These are phyloP conservation scores for Puffinus mauretanicus DNA, from an alignment of 2,113 vertebrate genomes.

Conservation along the genomic window DNA sequence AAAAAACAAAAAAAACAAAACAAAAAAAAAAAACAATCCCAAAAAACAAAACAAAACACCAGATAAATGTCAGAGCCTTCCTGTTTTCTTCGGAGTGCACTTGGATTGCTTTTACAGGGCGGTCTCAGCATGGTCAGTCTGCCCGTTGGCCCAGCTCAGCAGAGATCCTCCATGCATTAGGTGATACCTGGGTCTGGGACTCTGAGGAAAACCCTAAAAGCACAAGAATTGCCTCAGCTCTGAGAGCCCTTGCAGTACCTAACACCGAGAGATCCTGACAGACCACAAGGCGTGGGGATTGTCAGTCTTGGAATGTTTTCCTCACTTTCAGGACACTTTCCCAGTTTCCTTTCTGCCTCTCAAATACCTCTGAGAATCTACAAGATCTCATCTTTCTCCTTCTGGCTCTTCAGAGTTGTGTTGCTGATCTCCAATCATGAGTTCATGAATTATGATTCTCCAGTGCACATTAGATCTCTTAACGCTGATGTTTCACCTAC, in stretches of 20 bases:
- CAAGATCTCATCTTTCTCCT: background rate
- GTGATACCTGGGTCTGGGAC: background rate
- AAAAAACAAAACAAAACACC: background rate
- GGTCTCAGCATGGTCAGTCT: background rate
- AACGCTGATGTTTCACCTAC: background rate
- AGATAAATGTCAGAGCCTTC: background rate
- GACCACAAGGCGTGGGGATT: too few species aligned
- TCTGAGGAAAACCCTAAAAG: background rate
- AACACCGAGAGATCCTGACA: background rate
- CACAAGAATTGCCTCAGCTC: background rate
- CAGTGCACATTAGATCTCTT: background rate
- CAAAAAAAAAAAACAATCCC: too few species aligned
- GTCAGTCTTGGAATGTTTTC: background rate
- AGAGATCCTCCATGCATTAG: background rate
- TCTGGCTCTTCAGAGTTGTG: background rate
- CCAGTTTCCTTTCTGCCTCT: background rate
- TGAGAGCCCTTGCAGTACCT: background rate
- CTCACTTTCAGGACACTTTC: background rate
- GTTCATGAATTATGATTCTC: background rate
- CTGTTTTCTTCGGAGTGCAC: background rate
- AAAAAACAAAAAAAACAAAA: too few species aligned
- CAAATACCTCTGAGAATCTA: too few species aligned
- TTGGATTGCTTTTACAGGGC: background rate
- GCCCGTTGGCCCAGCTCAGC: accelerated
- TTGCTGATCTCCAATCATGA: background rate